Percentiles rank a stretch among this genome's conserved stretches.
phyloP scores from a whole-genome alignment of 2,113 vertebrate genomes.

The Embiotoca jacksoni region DNA sequence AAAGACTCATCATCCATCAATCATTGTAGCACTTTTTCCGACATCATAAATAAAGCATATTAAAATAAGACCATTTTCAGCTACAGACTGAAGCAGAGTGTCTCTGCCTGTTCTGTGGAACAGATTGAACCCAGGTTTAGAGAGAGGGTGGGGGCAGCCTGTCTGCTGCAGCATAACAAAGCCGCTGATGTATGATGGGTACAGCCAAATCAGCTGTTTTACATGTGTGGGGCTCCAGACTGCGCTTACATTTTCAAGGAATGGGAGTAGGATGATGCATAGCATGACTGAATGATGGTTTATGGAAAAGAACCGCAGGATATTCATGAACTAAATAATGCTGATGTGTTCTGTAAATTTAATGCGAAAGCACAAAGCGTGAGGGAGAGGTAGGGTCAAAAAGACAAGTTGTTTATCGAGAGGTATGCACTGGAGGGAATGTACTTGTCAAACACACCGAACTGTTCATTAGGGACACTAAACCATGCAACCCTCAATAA shows the following conservation, averaged over 20 bases:
- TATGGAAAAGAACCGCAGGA: constrained; percentile 55
- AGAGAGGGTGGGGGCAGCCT: neutral
- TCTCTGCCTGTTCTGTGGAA: constrained; percentile 22
- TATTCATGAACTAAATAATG: constrained; percentile 43
- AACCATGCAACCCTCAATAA: constrained; percentile 15
- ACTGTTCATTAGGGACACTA: constrained; percentile 16
- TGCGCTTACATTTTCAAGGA: constrained; percentile 45
- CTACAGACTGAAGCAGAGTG: constrained; percentile 23
- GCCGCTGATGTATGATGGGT: constrained; percentile 25
- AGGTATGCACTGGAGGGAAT: constrained; percentile 7
- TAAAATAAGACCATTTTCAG: constrained; percentile 41
- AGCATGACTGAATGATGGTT: constrained; percentile 46
- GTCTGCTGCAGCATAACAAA: constrained; percentile 47
- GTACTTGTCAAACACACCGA: constrained; percentile 22
- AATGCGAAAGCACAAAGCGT: neutral
- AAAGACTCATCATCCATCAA: constrained; percentile 55
- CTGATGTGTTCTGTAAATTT: constrained; percentile 27
- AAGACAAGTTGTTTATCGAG: constrained; percentile 16
- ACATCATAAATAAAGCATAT: constrained; percentile 60
- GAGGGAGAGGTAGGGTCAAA: neutral
- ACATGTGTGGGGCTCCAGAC: constrained; percentile 59
- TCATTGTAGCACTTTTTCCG: constrained; percentile 18
- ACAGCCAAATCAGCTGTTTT: constrained; percentile 74
- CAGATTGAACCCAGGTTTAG: constrained; percentile 52
- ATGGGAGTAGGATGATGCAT: constrained; percentile 8